phyloP scores from a whole-genome alignment of 1,140 invertebrate genomes.

The Dufourea novaeangliae region DNA sequence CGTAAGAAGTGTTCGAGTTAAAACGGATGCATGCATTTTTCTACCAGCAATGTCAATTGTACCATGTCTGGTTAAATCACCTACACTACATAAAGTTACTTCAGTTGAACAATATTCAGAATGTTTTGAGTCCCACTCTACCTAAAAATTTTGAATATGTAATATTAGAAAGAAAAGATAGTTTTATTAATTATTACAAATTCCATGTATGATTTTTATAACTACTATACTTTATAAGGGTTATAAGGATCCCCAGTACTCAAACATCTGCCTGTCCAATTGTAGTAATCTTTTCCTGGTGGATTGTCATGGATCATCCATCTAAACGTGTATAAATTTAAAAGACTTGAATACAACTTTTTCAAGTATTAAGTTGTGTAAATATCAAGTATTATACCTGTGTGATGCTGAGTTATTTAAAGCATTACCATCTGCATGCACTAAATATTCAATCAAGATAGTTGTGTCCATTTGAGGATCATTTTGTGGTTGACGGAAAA shows the following conservation, averaged over 20 bases:
- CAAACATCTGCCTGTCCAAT: constrained; percentile 92
- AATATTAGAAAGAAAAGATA: not conserved
- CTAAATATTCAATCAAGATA: constrained; percentile 88
- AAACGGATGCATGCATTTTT: constrained; percentile 83
- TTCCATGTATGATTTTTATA: constrained; percentile 26
- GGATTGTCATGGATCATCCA: constrained; percentile 85
- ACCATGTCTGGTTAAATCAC: constrained; percentile 88
- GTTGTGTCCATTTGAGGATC: constrained; percentile 92
- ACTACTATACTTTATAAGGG: constrained; percentile 87
- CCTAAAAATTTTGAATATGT: constrained; percentile 62
- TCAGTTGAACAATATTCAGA: constrained; percentile 82
- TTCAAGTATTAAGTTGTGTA: constrained; percentile 8
- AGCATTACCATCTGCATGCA: constrained; percentile 92
- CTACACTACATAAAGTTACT: constrained; percentile 85
- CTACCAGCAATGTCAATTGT: constrained; percentile 88
- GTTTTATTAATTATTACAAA: not conserved
- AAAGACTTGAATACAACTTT: constrained; percentile 21
- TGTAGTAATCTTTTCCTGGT: constrained; percentile 93
- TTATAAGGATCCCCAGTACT: constrained; percentile 91
- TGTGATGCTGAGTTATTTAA: constrained; percentile 90
- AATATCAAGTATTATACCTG: constrained; percentile 80
- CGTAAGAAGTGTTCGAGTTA: constrained; percentile 90
- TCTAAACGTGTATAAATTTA: constrained; percentile 62
- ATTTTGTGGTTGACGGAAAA: constrained; percentile 91
- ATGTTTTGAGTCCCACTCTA: constrained; percentile 78